Evolutionary conservation across 1,140 invertebrate species (phyloP).

Genomic region (Aphelinus atriplicis): DNA sequence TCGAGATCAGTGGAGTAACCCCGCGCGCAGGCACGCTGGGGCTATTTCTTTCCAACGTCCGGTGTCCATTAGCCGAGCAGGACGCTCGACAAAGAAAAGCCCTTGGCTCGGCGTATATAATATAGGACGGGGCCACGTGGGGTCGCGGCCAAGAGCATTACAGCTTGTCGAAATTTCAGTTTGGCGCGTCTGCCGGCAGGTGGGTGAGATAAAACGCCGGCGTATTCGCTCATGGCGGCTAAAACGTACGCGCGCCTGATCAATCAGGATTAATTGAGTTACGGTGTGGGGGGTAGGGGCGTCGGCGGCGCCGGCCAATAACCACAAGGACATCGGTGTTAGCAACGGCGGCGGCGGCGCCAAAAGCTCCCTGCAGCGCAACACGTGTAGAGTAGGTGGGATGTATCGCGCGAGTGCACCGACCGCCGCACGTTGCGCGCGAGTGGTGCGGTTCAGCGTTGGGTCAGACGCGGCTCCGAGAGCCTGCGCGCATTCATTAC

Average conservation of each 20-base stretch:
- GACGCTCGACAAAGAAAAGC: too few species aligned
- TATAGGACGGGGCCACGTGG: too few species aligned
- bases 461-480: not conserved
- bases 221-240: not conserved
- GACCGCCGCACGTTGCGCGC: not conserved
- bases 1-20: too few species aligned
- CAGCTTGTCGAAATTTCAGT: too few species aligned
- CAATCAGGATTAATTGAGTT: constrained; percentile 63
- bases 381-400: not conserved
- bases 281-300: constrained; percentile 55
- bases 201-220: too few species aligned
- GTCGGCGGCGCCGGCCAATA: constrained; percentile 45
- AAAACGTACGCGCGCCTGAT: constrained; percentile 44
- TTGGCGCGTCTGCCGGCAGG: too few species aligned
- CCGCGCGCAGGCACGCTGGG: too few species aligned
- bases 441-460: constrained; percentile 13
- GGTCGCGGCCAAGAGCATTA: too few species aligned
- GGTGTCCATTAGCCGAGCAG: too few species aligned
- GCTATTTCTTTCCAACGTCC: too few species aligned
- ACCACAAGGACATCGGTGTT: constrained; percentile 52
- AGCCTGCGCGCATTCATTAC: too few species aligned
- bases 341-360: constrained; percentile 6
- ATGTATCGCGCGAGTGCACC: not conserved
- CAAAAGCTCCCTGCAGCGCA: not conserved
- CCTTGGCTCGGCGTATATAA: too few species aligned